These are phyloP conservation scores for Calypte anna DNA, from an alignment of 2,113 vertebrate species.

Conservation along the genomic window DNA sequence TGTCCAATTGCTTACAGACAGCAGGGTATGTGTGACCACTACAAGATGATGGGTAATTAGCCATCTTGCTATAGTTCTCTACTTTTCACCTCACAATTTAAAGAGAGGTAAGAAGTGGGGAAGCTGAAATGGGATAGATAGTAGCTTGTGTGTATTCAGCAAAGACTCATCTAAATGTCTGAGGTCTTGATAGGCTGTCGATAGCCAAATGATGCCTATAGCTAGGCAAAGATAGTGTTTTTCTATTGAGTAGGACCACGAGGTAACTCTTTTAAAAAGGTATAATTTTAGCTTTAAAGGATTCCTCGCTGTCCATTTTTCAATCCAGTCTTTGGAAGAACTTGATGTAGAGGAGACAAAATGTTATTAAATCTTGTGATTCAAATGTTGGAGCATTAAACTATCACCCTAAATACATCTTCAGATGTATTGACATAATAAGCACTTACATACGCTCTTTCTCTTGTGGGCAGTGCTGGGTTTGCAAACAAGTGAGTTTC, in stretches of 20 bases:
- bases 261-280: background rate
- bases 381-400: conserved; percentile 27
- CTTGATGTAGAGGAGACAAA: conserved; percentile 1
- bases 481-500: conserved; percentile 31
- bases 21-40: background rate
- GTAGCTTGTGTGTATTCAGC: background rate
- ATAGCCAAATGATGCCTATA: background rate
- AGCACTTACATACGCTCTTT: conserved; percentile 32
- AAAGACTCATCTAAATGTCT: background rate
- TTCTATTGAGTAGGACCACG: background rate
- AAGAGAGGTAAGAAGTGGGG: background rate
- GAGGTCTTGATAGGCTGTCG: background rate
- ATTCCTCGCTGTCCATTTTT: background rate
- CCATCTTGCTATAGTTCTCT: background rate
- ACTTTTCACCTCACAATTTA: background rate
- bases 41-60: background rate
- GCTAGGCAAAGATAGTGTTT: background rate
- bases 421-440: conserved; percentile 37
- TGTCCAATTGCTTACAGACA: background rate
- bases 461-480: conserved; percentile 37
- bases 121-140: background rate
- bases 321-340: background rate
- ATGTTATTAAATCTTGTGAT: conserved; percentile 10
- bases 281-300: background rate
- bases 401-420: conserved; percentile 41